Conservation (phyloP, 2,797 vertebrate genomes). For the Anguilla anguilla region DNA sequence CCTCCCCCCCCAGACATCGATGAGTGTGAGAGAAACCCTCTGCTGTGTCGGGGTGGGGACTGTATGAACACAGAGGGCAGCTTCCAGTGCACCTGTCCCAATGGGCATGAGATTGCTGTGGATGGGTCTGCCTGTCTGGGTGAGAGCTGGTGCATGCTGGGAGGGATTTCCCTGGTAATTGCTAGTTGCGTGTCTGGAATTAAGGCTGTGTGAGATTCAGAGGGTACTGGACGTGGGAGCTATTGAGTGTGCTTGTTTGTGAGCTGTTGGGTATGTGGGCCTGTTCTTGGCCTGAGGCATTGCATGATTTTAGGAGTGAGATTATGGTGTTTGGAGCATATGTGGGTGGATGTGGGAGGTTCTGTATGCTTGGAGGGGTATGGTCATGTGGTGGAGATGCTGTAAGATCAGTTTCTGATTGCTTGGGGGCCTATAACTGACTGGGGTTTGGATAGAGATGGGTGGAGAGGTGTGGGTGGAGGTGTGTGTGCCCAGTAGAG, state of each 20-base stretch:
- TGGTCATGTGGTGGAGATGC: not conserved
- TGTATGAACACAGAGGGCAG: slow-evolving; percentile 94
- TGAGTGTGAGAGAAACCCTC: slow-evolving; percentile 92
- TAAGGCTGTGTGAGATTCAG: not conserved
- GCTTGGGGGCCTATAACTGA: not conserved
- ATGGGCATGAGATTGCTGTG: slow-evolving; percentile 80
- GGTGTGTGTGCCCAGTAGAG: not conserved
- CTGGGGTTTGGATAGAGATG: not conserved
- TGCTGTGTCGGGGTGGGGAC: slow-evolving; percentile 88
- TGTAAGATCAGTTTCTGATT: not conserved
- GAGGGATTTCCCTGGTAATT: not conserved
- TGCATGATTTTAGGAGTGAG: not conserved
- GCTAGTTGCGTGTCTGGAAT: no score
- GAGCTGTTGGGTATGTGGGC: not conserved
- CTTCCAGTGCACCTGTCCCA: slow-evolving; percentile 86
- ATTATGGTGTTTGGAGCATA: not conserved
- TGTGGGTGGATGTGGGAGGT: not conserved
- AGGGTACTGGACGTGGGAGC: not conserved
- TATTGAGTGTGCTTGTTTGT: not conserved
- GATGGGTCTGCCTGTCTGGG: slow-evolving; percentile 75
- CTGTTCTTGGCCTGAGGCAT: not conserved
- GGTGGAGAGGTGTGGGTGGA: not conserved
- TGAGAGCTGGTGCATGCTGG: slow-evolving; percentile 45
- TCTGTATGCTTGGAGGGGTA: not conserved
- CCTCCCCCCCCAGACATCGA: slow-evolving; percentile 82